phyloP scores from a whole-genome alignment of 2,888 invertebrate genomes.

The Thera britannica region DNA sequence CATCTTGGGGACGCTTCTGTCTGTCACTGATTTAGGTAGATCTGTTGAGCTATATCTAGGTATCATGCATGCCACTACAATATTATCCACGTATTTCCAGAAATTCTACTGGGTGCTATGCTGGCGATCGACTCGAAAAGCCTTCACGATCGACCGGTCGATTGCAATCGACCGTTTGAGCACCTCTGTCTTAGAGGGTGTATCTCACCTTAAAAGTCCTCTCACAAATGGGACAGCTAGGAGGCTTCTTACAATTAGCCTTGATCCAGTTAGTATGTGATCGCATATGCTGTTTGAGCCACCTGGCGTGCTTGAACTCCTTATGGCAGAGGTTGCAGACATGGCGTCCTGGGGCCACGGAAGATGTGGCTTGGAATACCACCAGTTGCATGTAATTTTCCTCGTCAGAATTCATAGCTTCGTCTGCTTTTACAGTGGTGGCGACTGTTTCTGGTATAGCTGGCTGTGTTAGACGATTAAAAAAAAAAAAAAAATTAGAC shows the following conservation, averaged over 20 bases:
- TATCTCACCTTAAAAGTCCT: constrained; percentile 83
- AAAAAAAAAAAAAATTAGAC: no score
- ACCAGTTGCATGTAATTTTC: constrained; percentile 78
- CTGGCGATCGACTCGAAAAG: no score
- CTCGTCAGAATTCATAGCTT: constrained; percentile 70
- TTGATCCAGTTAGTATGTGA: constrained; percentile 87
- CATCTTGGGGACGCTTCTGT: no score
- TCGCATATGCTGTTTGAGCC: constrained; percentile 86
- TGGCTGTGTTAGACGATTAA: constrained; percentile 26
- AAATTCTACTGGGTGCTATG: no score
- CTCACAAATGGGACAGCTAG: constrained; percentile 85
- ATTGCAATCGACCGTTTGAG: no score
- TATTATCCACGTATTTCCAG: no score
- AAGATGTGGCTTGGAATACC: constrained; percentile 81
- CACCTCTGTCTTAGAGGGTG: no score
- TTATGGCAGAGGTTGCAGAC: constrained; percentile 87
- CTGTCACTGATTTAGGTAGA: no score
- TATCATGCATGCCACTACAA: no score
- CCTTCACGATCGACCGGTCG: no score
- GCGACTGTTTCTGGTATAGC: constrained; percentile 19
- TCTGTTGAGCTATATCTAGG: no score
- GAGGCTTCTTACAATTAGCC: constrained; percentile 87
- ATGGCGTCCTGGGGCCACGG: constrained; percentile 83
- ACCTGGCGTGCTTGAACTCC: constrained; percentile 86
- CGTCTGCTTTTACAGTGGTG: constrained; percentile 56